Evolutionary conservation across 2,113 vertebrate genomes (phyloP), one percentile per base, ranked within the genome.

Genomic region (Dissostichus mawsoni): DNA sequence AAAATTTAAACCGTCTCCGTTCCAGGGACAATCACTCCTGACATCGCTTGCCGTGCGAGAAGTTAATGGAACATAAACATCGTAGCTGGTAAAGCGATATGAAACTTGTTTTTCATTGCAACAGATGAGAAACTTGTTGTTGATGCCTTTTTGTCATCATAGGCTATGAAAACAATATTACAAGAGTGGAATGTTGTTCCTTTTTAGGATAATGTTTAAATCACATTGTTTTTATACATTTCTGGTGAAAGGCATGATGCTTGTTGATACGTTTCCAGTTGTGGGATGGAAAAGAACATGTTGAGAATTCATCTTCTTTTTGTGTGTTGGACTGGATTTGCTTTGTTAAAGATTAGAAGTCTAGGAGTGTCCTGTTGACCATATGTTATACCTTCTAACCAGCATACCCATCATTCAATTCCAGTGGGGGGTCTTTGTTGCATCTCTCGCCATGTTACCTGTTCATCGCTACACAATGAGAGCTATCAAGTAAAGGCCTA

Each of bases 51-150:
- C 69, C 80, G 77, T 80, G 73, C 20, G 64, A 86, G 80, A 89
- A 86, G 79, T 83, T 86, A 84, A 87, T 89, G 84, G 81, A 84
- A 79, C 66, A 18, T 79, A 80, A 92, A 92, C 78, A 83, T 68
- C 57, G 69, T 44, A 66, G 78, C 63, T 65, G 67, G 53, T 67
- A 65, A 57, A 81, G 72, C 11, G n/a, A 74, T 50, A 59, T 18
- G 64, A 73, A 88, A 75, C 45, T 41, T 76, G 69, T 69, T 85
- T 80, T 78, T 75, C 66, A 85, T 47, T 23, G 14, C 47, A 61
- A 69, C 81, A 83, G 29, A 77, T 63, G 48, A 69, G 25, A 76
- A 74, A 91, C 73, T 70, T 87, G 85, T 85, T 87, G 74, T 61
- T 68, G 55, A 36, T 62, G 56, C 18, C 29, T 65, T 71, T 71